Evolutionary conservation across 2,888 invertebrate species (phyloP).

Genomic region (Octonoba sinensis): DNA sequence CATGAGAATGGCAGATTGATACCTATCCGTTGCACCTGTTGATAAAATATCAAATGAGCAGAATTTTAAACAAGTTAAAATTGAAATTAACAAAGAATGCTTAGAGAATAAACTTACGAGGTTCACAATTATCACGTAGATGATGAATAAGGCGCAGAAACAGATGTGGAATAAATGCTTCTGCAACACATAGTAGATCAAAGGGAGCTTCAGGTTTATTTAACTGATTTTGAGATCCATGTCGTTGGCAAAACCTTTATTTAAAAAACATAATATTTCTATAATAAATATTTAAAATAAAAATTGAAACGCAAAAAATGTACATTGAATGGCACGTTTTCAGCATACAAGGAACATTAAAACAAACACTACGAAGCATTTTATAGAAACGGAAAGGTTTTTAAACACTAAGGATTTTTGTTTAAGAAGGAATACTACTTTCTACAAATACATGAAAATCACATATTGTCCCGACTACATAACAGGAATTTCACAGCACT

Average conservation of each 20-base stretch:
- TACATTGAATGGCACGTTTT: neutral
- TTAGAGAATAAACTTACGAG: constrained; percentile 18
- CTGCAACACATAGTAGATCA: constrained; percentile 91
- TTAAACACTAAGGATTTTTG: too few relatives aligned
- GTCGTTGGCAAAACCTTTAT: constrained; percentile 87
- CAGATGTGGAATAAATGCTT: constrained; percentile 93
- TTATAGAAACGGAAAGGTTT: too few relatives aligned
- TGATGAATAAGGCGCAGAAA: constrained; percentile 90
- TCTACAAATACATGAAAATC: too few relatives aligned
- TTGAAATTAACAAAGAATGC: too few relatives aligned
- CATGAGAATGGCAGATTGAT: constrained; percentile 79
- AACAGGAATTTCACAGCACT: too few relatives aligned
- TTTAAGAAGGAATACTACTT: too few relatives aligned
- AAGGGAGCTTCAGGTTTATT: constrained; percentile 77
- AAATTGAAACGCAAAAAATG: neutral
- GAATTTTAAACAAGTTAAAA: too few relatives aligned
- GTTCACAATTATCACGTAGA: constrained; percentile 84
- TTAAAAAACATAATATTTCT: too few relatives aligned
- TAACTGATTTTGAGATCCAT: constrained; percentile 89
- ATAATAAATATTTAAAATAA: neutral
- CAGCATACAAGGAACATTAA: neutral
- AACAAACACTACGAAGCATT: neutral
- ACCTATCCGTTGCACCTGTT: constrained; percentile 24
- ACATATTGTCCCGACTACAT: too few relatives aligned
- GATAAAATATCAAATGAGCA: too few relatives aligned